Percentiles rank a stretch among this genome's conserved stretches.
Conservation (phyloP, 2,113 vertebrate genomes). For the Turnix velox region DNA sequence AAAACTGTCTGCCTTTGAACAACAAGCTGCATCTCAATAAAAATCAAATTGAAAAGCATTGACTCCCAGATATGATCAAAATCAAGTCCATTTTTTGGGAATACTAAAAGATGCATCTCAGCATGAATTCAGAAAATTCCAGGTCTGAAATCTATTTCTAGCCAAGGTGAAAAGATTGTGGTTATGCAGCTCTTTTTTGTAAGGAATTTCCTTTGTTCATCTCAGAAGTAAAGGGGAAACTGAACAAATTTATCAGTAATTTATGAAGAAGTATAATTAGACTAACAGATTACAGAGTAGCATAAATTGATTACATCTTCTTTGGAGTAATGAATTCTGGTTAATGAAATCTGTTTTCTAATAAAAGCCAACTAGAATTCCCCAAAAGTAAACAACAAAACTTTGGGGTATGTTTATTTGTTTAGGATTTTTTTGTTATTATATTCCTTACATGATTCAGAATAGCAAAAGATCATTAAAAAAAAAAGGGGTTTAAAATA, state of each 20-base stretch:
- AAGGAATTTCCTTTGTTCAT: background rate
- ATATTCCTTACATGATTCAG: background rate
- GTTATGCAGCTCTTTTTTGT: background rate
- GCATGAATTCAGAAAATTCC: background rate
- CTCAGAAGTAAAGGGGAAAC: background rate
- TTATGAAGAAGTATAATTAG: background rate
- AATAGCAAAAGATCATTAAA: background rate
- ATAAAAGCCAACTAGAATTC: background rate
- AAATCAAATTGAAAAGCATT: background rate
- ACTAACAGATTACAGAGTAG: background rate
- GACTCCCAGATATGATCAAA: background rate
- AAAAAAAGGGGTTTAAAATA: background rate
- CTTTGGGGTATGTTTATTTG: background rate
- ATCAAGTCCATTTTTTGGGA: background rate
- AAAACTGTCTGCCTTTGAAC: background rate
- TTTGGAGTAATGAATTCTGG: background rate
- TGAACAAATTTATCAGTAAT: background rate
- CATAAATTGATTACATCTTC: background rate
- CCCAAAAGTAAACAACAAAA: background rate
- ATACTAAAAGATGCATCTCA: background rate
- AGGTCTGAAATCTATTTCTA: background rate
- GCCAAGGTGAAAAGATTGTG: background rate
- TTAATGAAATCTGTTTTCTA: background rate
- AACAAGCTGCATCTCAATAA: background rate
- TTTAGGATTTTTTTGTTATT: accelerated